Evolutionary conservation across 1,140 invertebrate genomes (phyloP).

Genomic region (Diorhabda elongata): DNA sequence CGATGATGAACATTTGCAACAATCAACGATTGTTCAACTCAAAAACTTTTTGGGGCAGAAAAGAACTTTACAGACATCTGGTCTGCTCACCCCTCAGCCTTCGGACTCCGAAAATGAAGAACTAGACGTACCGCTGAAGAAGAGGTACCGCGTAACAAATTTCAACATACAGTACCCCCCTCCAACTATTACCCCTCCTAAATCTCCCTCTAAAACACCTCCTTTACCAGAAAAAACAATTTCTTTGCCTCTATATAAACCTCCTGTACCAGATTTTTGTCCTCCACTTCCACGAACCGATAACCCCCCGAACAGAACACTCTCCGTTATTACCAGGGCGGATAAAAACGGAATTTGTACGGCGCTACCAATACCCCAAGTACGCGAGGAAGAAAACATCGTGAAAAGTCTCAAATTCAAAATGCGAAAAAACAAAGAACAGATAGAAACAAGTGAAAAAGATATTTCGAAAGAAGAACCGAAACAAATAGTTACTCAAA

Average conservation of each 20-base stretch:
- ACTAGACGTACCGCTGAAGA: slow-evolving; percentile 46
- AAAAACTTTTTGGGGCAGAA: slow-evolving; percentile 44
- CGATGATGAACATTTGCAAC: slow-evolving; percentile 31
- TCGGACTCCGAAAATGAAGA: slow-evolving; percentile 55
- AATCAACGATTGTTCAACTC: slow-evolving; percentile 26
- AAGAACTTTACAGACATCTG: slow-evolving; percentile 37
- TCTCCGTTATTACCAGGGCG: slow-evolving; percentile 76
- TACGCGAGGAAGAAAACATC: slow-evolving; percentile 54
- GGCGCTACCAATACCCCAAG: slow-evolving; percentile 47
- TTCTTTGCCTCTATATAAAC: not conserved
- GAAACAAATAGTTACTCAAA: slow-evolving; percentile 11
- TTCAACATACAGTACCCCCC: slow-evolving; percentile 47
- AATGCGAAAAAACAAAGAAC: slow-evolving; percentile 65
- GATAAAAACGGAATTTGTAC: slow-evolving; percentile 70
- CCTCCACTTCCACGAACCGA: slow-evolving; percentile 31
- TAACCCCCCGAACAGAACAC: slow-evolving; percentile 50
- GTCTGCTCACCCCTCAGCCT: slow-evolving; percentile 54
- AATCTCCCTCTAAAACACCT: slow-evolving; percentile 41
- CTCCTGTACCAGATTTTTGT: slow-evolving; percentile 10
- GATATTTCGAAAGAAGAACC: slow-evolving; percentile 41
- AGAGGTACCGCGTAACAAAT: slow-evolving; percentile 49
- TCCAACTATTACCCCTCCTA: slow-evolving; percentile 47
- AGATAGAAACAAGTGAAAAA: slow-evolving; percentile 54
- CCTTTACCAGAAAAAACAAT: slow-evolving; percentile 10
- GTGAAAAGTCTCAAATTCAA: slow-evolving; percentile 73